Conservation (phyloP, 2,888 invertebrate genomes). For the Drosophila leonis region DNA sequence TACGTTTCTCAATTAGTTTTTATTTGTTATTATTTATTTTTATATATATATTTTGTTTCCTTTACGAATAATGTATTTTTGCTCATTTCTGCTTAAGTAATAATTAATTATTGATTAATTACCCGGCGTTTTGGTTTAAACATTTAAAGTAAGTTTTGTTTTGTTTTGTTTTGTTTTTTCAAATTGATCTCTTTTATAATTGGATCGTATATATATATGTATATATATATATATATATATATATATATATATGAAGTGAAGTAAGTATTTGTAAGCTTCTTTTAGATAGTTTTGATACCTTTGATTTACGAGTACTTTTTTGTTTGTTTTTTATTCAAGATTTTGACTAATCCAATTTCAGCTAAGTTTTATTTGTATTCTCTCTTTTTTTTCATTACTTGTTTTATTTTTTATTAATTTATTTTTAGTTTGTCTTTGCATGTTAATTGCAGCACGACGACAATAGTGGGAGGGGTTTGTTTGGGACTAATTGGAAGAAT, state of each 20-base stretch:
- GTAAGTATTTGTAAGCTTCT: conserved; percentile 51
- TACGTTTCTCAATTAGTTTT: conserved; percentile 50
- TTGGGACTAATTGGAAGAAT: conserved; percentile 68
- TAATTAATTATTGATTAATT: conserved; percentile 77
- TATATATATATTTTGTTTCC: conserved; percentile 10
- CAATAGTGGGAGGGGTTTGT: conserved; percentile 38
- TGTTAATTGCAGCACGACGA: conserved; percentile 64
- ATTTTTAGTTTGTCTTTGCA: conserved; percentile 21
- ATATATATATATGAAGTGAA: conserved; percentile 16
- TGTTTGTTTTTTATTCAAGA: conserved; percentile 29
- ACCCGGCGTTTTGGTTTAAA: conserved; percentile 77
- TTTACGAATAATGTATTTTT: conserved; percentile 53
- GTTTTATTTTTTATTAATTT: background rate
- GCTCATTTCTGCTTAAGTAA: conserved; percentile 58
- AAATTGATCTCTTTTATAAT: conserved; percentile 38
- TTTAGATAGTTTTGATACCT: conserved; percentile 47
- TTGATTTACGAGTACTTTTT: conserved; percentile 46
- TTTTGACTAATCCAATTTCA: conserved; percentile 75
- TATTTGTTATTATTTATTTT: background rate
- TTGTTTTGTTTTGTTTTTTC: conserved; percentile 1
- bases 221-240: conserved; percentile 21
- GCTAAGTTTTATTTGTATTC: conserved; percentile 53
- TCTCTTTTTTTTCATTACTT: conserved; percentile 6
- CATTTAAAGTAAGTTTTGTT: conserved; percentile 67
- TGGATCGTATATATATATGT: conserved; percentile 26